Evolutionary conservation across 2,888 invertebrate species (phyloP), one percentile per base, ranked within the genome.

Genomic region (Norana najaformis): DNA sequence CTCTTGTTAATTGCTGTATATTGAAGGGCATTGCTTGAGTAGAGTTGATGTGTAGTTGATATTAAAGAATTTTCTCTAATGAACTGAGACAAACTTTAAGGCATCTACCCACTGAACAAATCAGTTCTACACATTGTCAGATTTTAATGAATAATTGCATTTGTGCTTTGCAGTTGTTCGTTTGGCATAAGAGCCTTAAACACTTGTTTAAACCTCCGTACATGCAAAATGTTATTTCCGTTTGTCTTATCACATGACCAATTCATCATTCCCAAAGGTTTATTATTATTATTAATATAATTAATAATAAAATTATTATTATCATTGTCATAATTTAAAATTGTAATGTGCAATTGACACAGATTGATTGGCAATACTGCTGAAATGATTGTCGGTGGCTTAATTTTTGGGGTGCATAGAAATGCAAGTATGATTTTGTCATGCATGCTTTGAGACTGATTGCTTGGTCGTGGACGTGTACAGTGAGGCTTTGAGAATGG

Each of bases 191-290:
- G 69, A n/a, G 13, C 69, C 30, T 69, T 30, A 8, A 69, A n/a
- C 30, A 69, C 69, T n/a, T 69, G n/a, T 30, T n/a, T 69, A 69
- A 69, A 69, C 69, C 69, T 69, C 69, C 6, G 69, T 69, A 11
- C 8, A 69, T n/a, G 69, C 30, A 69, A 69, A 69, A 69, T n/a
- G n/a, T 69, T 69, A n/a, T 47, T 47, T n/a, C 69, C n/a, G 69
- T 69, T 69, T 69, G 69, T 69, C 69, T 69, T n/a, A n/a, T 69
- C 69, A 69, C 69, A 69, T 16, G 69, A 69, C 69, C 69, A 69
- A 69, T 69, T 69, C 69, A n/a, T 69, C 69, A 69, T 69, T 69
- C 69, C 69, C 69, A 69, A 69, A 30, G n/a, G 30, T 69, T 69
- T 69, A 69, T 69, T 69, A 69, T 69, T n/a, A 69, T 11, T n/a